These are phyloP conservation scores for Bombus waltoni DNA, from an alignment of 1,140 invertebrate genomes.

Conservation along the genomic window DNA sequence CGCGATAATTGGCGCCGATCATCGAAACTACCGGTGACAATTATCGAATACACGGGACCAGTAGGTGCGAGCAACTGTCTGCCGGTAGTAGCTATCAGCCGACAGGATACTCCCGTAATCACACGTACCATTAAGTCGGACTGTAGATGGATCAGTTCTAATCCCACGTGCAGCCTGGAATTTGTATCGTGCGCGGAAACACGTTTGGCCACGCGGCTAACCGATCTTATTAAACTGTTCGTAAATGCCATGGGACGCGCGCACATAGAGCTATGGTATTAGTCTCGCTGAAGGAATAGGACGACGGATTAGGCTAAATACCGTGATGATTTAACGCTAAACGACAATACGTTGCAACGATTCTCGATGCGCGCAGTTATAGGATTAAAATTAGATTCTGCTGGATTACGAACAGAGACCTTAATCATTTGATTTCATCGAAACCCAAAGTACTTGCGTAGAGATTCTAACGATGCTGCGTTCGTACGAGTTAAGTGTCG, in stretches of 20 bases:
- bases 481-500: too few relatives aligned
- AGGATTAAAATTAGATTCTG: background rate
- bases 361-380: background rate
- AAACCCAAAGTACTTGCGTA: background rate
- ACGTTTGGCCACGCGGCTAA: background rate
- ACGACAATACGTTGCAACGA: too few relatives aligned
- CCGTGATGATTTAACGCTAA: slow-evolving; percentile 12
- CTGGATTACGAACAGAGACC: background rate
- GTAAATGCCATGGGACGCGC: background rate
- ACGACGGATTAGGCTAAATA: slow-evolving; percentile 7
- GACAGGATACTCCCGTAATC: slow-evolving; percentile 46
- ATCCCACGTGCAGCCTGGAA: slow-evolving; percentile 11
- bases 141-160: slow-evolving; percentile 38
- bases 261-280: background rate
- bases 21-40: slow-evolving; percentile 55
- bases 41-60: slow-evolving; percentile 50
- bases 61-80: slow-evolving; percentile 56
- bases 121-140: slow-evolving; percentile 32
- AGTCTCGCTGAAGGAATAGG: background rate
- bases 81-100: slow-evolving; percentile 39
- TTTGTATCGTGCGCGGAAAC: slow-evolving; percentile 15
- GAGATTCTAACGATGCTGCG: too few relatives aligned
- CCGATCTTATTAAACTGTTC: slow-evolving; percentile 44
- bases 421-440: background rate
- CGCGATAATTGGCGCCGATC: slow-evolving; percentile 62